Evolutionary conservation across 2,113 vertebrate species (phyloP).

Genomic region (Bubo bubo): DNA sequence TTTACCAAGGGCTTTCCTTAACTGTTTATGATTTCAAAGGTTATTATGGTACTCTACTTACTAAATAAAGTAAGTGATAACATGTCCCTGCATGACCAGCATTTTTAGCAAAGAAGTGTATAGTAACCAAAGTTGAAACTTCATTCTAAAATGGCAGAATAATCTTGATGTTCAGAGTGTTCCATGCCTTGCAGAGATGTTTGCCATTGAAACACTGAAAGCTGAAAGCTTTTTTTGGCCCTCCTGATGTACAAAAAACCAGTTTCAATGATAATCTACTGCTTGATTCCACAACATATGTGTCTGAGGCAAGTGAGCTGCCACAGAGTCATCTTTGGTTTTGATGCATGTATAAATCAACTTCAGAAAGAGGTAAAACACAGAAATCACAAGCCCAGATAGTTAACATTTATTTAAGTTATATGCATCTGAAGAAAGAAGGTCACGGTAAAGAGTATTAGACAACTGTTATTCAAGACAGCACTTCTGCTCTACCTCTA

Average conservation of each 20-base stretch:
- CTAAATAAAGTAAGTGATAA: not conserved
- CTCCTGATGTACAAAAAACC: not conserved
- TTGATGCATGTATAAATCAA: not conserved
- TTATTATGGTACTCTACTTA: not conserved
- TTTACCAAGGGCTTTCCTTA: not conserved
- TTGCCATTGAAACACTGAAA: not conserved
- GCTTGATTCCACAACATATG: not conserved
- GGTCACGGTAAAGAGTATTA: not conserved
- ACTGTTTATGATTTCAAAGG: slow-evolving; percentile 34
- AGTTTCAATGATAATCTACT: not conserved
- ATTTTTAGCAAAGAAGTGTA: not conserved
- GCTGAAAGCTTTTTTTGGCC: not conserved
- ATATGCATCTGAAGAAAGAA: not conserved
- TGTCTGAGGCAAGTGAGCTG: not conserved
- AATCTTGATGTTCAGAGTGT: not conserved
- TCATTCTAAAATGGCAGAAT: not conserved
- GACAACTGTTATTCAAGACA: not conserved
- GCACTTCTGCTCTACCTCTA: not conserved
- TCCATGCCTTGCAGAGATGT: not conserved
- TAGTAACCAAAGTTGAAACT: not conserved
- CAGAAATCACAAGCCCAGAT: not conserved
- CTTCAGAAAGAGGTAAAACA: not conserved
- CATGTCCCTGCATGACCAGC: not conserved
- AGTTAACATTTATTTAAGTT: not conserved
- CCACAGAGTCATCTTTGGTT: not conserved